Evolutionary conservation across 2,797 vertebrate species (phyloP), one percentile per base, ranked within the genome.

Genomic region (Parauchenoglanis punctatus): DNA sequence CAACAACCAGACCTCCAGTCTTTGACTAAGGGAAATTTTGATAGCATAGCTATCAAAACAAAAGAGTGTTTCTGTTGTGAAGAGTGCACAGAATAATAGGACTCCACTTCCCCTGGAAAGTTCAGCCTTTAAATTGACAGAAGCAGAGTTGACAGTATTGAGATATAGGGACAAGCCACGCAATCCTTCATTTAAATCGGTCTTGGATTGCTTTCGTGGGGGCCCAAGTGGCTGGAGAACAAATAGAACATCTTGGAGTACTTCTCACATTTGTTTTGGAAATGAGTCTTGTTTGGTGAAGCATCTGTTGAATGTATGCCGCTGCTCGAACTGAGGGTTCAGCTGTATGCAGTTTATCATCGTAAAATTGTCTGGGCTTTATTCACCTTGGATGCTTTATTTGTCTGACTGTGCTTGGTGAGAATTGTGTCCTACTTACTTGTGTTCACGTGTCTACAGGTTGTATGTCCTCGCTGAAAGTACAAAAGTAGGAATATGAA

Each of bases 241-340:
- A 87, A 87, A 91, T 78, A 84, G 58, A 61, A 77, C 31, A 89
- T 84, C 84, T 84, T 75, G 11, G 70, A 88, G 81, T 81, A 78
- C 44, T 35, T 81, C 84, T 13, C 73, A 70, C 77, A 72, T 81
- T 81, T 88, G 84, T 84, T 87, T 88, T 77, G 80, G 61, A 88
- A 86, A 84, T 86, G 52, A 70, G 67, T 35, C 58, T 40, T 75
- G 70, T 84, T 88, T 88, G 81, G 76, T 78, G 84, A 83, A 88
- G 84, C 35, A 70, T 81, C 20, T 85, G 87, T 81, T 70, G 40
- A 17, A 85, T 75, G 56, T 68, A 83, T 54, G 63, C 28, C 56
- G 68, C 18, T 35, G 20, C 25, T 59, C 35, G 25, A 58, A 83
- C 78, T 58, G 12, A 25, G 65, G 73, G 73, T 44, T 63, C 23